Conservation (phyloP, 2,888 invertebrate species). For the Serrognathus titanus region DNA sequence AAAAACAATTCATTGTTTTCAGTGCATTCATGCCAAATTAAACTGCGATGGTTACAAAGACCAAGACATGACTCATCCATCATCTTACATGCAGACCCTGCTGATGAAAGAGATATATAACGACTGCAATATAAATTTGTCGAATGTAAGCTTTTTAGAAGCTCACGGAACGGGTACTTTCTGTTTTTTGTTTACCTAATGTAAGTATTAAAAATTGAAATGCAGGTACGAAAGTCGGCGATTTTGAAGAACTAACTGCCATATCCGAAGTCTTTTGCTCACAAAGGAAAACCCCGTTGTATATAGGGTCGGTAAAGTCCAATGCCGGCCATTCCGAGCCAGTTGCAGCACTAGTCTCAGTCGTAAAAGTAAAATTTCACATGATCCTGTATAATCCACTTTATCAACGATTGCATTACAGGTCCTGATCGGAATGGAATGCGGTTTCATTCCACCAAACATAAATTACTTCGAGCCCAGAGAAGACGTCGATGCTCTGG, state of each 20-base stretch:
- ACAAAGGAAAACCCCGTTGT: conserved; percentile 68
- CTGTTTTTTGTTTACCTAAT: conserved; percentile 48
- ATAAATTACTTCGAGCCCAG: conserved; percentile 61
- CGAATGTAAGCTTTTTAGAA: conserved; percentile 73
- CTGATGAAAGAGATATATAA: conserved; percentile 63
- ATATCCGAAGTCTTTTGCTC: conserved; percentile 77
- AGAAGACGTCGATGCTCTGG: conserved; percentile 58
- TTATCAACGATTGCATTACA: neutral
- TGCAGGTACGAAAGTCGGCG: conserved; percentile 73
- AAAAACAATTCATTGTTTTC: neutral
- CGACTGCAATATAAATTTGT: conserved; percentile 68
- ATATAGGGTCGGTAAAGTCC: conserved; percentile 89
- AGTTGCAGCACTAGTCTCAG: conserved; percentile 75
- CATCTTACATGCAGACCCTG: conserved; percentile 56
- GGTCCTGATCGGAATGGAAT: conserved; percentile 68
- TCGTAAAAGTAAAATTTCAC: conserved; percentile 62
- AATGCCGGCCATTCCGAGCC: conserved; percentile 93
- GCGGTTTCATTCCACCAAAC: conserved; percentile 79
- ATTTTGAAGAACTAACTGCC: conserved; percentile 86
- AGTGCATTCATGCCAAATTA: conserved; percentile 39
- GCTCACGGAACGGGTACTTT: conserved; percentile 52
- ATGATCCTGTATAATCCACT: no score
- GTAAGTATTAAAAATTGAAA: conserved; percentile 49
- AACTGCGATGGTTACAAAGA: conserved; percentile 46
- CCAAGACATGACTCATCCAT: conserved; percentile 45